Evolutionary conservation across 2,888 invertebrate genomes (phyloP).

Genomic region (Pteria penguin): DNA sequence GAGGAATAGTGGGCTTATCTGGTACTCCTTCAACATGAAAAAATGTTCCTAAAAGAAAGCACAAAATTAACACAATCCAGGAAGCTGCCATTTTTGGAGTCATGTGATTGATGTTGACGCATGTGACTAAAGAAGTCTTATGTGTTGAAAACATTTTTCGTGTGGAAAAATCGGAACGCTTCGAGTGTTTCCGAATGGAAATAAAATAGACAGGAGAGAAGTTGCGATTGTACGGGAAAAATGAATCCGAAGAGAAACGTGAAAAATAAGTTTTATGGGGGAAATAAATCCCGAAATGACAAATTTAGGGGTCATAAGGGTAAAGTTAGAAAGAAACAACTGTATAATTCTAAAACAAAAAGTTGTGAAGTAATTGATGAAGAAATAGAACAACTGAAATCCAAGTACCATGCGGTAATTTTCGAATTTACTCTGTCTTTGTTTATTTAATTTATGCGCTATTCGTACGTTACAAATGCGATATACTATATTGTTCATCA

Average conservation of each 20-base stretch:
- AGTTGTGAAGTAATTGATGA: slow-evolving; percentile 46
- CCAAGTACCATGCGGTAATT: slow-evolving; percentile 40
- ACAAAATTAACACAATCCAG: neutral
- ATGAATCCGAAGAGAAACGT: slow-evolving; percentile 34
- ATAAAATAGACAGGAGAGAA: too few species aligned
- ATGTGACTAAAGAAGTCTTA: neutral
- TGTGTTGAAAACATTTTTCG: neutral
- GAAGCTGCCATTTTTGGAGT: slow-evolving; percentile 23
- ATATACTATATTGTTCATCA: too few species aligned
- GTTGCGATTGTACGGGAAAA: slow-evolving; percentile 32
- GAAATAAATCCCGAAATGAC: slow-evolving; percentile 34
- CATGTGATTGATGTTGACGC: slow-evolving; percentile 25
- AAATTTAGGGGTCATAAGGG: slow-evolving; percentile 47
- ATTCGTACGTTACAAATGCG: too few species aligned
- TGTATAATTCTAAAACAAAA: slow-evolving; percentile 46
- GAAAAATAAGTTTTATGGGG: slow-evolving; percentile 29
- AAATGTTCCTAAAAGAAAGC: neutral
- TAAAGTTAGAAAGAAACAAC: slow-evolving; percentile 49
- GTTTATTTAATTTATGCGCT: neutral
- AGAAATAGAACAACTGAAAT: slow-evolving; percentile 47
- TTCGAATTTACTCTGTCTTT: neutral
- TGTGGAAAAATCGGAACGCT: too few species aligned
- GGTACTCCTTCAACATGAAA: neutral
- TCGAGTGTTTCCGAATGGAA: too few species aligned
- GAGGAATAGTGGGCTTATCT: slow-evolving; percentile 24